Base-by-base conservation (phyloP, 1,140 invertebrate species). In the Reticulitermes speratus region DNA sequence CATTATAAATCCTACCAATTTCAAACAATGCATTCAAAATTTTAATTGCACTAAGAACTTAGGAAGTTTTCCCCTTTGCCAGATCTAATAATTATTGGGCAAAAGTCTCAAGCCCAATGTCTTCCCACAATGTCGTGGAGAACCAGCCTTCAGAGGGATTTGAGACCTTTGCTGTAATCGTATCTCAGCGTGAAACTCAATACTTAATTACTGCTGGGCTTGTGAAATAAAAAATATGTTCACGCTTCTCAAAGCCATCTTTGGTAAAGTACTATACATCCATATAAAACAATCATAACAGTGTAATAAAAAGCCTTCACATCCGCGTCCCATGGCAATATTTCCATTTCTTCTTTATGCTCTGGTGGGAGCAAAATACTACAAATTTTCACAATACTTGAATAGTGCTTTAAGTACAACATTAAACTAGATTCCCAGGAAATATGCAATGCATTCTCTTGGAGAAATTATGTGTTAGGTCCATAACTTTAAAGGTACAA, bases 231-330 rank as follows among this genome's bases (percentile, higher is more conserved):
- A 48, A 75, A 75, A 75, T 75, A 75, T 12, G 25, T 75, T n/a
- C 7, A 30, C 7, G 65, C n/a, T 30, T 75, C 19, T 75, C 25
- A 75, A 30, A 75, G 85, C 65, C 85, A 83, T 86, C 85, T 86
- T 86, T 86, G 85, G 85, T 86, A 82, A 83, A 81, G 83, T 82
- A 65, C 85, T 86, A 45, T 86, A 75, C 25, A 86, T 82, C n/a
- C 84, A 32, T 59, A 52, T 30, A 84, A 84, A 84, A 84, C 48
- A 83, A 75, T 11, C 65, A 75, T 75, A 75, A 75, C 14, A 75
- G 65, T 75, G 65, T 75, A 75, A 75, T 25, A 75, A 30, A 23
- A 75, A n/a, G 25, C 65, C 65, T 75, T 9, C n/a, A 75, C 65
- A 75, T 75, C 25, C 65, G n/a, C 30, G 65, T 75, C 65, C 65